These are phyloP conservation scores for Chrysina gloriosa DNA, from an alignment of 2,888 invertebrate genomes.

Conservation along the genomic window DNA sequence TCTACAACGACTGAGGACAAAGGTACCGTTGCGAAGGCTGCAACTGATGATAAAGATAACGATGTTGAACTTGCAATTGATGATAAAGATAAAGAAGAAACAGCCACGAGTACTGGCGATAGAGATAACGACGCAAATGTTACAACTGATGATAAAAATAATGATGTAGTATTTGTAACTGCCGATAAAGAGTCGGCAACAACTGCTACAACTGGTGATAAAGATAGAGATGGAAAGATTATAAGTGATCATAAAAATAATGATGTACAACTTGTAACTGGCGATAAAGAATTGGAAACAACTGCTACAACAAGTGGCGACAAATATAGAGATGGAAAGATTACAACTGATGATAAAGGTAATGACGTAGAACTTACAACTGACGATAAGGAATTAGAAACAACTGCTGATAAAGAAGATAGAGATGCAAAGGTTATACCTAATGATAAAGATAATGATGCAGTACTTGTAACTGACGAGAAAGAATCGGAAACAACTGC, in stretches of 20 bases:
- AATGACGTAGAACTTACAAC: not conserved
- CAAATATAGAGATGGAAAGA: conserved; percentile 27
- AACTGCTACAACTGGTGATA: too few species aligned
- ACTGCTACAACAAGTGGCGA: too few species aligned
- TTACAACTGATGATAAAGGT: not conserved
- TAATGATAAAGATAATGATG: conserved; percentile 56
- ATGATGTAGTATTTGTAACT: not conserved
- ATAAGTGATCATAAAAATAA: too few species aligned
- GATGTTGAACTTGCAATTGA: conserved; percentile 39
- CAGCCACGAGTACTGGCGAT: too few species aligned
- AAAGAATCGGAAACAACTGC: conserved; percentile 23
- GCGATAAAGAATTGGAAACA: conserved; percentile 57
- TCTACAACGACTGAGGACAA: too few species aligned
- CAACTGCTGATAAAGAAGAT: too few species aligned
- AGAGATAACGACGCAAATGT: conserved; percentile 26
- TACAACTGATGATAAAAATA: not conserved
- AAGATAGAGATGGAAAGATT: too few species aligned
- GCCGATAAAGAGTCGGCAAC: too few species aligned
- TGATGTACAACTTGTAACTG: conserved; percentile 38
- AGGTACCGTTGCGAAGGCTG: too few species aligned
- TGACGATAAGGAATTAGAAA: too few species aligned
- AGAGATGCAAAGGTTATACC: conserved; percentile 35
- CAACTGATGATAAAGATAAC: too few species aligned
- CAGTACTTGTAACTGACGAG: too few species aligned
- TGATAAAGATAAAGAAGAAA: conserved; percentile 58